Conservation (phyloP, 2,888 invertebrate genomes). For the Epistrophe eligans region DNA sequence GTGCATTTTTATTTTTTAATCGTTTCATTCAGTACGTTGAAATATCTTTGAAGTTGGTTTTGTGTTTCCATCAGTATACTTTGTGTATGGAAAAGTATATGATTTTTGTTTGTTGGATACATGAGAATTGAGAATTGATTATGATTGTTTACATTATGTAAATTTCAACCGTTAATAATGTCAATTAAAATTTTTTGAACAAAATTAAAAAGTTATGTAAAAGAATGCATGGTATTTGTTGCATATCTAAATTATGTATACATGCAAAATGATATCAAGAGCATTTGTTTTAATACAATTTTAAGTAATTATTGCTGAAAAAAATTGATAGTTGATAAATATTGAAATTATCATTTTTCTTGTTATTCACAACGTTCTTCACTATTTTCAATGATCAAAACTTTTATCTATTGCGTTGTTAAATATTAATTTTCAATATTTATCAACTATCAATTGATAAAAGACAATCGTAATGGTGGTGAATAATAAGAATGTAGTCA, state of each 20-base stretch:
- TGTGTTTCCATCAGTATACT: constrained; percentile 13
- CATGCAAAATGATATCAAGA: no score
- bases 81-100: background rate
- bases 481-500: no score
- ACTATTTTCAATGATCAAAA: no score
- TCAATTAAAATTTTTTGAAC: background rate
- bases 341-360: no score
- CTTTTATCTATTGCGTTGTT: no score
- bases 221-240: background rate
- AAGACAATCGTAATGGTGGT: no score
- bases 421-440: no score
- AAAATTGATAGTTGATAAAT: no score
- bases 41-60: constrained; percentile 35
- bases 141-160: background rate
- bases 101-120: background rate
- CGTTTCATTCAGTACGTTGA: constrained; percentile 43
- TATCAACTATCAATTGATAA: no score
- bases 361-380: no score
- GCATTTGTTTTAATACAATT: no score
- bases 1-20: constrained; percentile 59
- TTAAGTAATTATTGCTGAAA: no score
- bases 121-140: background rate
- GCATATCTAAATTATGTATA: background rate
- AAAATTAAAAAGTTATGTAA: background rate
- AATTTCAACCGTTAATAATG: background rate